Evolutionary conservation across 2,113 vertebrate genomes (phyloP).

Genomic region (Hyperoodon ampullatus): DNA sequence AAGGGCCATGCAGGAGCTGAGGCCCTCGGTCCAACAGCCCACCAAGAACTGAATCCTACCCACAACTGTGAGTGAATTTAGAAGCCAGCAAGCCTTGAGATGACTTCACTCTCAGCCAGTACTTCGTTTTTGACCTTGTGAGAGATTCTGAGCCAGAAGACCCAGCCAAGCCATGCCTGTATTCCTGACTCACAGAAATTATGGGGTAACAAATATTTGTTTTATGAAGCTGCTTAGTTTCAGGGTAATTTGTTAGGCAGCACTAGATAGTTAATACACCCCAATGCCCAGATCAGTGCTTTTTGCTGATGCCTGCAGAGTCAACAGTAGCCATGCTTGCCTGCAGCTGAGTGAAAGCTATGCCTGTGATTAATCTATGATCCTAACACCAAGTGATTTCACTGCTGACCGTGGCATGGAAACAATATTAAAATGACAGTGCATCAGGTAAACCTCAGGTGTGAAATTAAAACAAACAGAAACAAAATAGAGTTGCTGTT

Average conservation of each 20-base stretch:
- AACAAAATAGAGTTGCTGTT: conserved; percentile 38
- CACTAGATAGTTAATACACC: neutral
- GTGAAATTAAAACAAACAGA: conserved; percentile 61
- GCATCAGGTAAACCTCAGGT: conserved; percentile 51
- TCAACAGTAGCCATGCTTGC: neutral
- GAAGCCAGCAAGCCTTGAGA: neutral
- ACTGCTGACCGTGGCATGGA: conserved; percentile 40
- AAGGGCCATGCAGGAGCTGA: neutral
- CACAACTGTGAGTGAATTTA: neutral
- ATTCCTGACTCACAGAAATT: conserved; percentile 1
- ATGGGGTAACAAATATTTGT: neutral
- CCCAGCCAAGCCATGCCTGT: neutral
- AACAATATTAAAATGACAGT: conserved; percentile 58
- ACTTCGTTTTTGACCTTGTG: neutral
- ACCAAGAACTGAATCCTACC: neutral
- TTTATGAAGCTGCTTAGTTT: conserved; percentile 14
- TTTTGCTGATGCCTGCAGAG: conserved; percentile 37
- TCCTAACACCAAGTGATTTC: conserved; percentile 52
- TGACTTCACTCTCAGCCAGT: neutral
- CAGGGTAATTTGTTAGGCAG: neutral
- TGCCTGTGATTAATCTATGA: neutral
- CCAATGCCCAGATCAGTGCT: neutral
- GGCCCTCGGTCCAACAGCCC: neutral
- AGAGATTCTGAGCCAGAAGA: neutral
- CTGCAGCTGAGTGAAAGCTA: neutral